Conservation (phyloP, 23 tunicate genomes). For the Trididemnum clinides region DNA sequence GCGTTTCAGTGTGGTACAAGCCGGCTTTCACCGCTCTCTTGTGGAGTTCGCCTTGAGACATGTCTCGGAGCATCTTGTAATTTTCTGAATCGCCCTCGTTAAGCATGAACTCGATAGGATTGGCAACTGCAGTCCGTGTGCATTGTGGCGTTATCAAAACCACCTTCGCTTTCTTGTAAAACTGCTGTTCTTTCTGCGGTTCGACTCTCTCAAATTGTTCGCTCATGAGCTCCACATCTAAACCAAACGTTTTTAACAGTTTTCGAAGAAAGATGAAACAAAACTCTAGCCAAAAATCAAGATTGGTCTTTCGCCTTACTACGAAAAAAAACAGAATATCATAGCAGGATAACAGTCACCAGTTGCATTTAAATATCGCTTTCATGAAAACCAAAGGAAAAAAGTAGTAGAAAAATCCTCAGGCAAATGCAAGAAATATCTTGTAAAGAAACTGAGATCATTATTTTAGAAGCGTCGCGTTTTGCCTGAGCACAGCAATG, state of each 20-base stretch:
- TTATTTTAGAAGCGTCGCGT: too few species aligned
- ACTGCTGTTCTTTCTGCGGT: conserved; percentile 17
- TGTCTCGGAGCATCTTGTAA: conserved; percentile 51
- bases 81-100: conserved; percentile 89
- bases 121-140: conserved; percentile 91
- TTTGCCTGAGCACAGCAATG: too few species aligned
- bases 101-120: conserved; percentile 92
- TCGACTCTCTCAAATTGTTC: conserved; percentile 56
- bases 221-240: conserved; percentile 71
- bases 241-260: neutral
- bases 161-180: conserved; percentile 52
- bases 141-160: conserved; percentile 83
- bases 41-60: conserved; percentile 76
- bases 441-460: too few species aligned
- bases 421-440: too few species aligned
- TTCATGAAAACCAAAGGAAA: too few species aligned
- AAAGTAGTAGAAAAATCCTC: too few species aligned
- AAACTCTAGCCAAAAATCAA: too few species aligned
- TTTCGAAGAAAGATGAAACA: too few species aligned
- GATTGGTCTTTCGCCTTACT: too few species aligned
- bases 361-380: neutral
- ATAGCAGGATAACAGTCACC: neutral
- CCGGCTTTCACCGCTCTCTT: conserved; percentile 74
- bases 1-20: conserved; percentile 26
- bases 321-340: too few species aligned